These are phyloP conservation scores for Stegana nigrithorax DNA, from an alignment of 2,888 invertebrate species.

Conservation along the genomic window DNA sequence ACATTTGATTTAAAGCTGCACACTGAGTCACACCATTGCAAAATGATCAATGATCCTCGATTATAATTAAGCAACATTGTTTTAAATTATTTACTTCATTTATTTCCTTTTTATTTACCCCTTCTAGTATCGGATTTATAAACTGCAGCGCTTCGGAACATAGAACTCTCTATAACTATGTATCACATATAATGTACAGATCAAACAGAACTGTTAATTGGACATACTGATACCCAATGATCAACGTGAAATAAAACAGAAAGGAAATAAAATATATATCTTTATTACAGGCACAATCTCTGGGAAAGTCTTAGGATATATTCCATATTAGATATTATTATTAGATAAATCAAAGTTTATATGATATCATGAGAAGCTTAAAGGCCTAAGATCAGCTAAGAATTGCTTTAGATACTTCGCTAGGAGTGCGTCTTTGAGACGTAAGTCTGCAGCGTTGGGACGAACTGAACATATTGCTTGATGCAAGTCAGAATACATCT, in stretches of 20 bases:
- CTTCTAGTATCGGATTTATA: too few species aligned
- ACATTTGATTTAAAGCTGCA: conserved; percentile 59
- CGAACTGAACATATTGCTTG: conserved; percentile 52
- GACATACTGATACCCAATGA: too few species aligned
- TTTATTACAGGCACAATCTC: too few species aligned
- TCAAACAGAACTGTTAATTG: too few species aligned
- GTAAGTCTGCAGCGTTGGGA: conserved; percentile 38
- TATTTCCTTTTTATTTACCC: background rate
- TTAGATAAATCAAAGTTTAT: too few species aligned
- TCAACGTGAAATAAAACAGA: too few species aligned
- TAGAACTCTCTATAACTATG: too few species aligned
- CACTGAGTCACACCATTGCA: conserved; percentile 31
- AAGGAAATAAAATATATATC: too few species aligned
- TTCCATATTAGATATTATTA: background rate
- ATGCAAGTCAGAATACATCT: conserved; percentile 60
- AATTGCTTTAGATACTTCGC: conserved; percentile 47
- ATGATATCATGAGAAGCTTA: conserved; percentile 5
- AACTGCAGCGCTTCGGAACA: too few species aligned
- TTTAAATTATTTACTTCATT: background rate
- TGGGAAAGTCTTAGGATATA: too few species aligned
- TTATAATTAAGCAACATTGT: background rate
- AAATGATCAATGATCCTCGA: conserved; percentile 11
- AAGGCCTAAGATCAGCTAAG: conserved; percentile 25
- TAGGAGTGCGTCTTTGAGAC: conserved; percentile 44
- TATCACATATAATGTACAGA: too few species aligned